phyloP scores from a whole-genome alignment of 2,888 invertebrate species.

The Rotaria sp. region DNA sequence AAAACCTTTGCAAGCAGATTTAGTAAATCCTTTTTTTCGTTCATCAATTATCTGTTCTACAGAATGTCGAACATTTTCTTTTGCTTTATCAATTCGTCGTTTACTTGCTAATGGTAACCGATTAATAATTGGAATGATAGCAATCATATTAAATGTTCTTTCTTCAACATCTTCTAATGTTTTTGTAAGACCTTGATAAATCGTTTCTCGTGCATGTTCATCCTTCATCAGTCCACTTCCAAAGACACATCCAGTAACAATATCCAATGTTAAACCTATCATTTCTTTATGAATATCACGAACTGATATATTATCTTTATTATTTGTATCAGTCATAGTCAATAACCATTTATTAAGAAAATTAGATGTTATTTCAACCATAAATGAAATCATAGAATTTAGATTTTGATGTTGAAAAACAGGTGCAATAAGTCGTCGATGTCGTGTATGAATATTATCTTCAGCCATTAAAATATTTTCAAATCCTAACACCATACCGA shows the following conservation, averaged over 20 bases:
- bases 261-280: background rate
- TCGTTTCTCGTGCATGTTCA: background rate
- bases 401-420: no score
- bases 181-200: background rate
- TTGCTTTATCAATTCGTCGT: background rate
- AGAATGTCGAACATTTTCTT: background rate
- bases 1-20: background rate
- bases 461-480: background rate
- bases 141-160: slow-evolving; percentile 3
- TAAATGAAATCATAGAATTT: no score
- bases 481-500: background rate
- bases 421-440: no score
- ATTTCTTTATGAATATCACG: background rate
- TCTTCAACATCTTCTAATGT: background rate
- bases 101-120: background rate
- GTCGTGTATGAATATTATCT: no score
- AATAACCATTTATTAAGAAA: background rate
- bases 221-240: background rate
- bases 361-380: no score
- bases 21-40: background rate
- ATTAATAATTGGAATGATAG: background rate
- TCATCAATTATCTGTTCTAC: background rate
- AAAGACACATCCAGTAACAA: background rate
- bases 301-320: background rate
- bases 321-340: background rate